Base-by-base conservation (phyloP, 2,888 invertebrate species). In the Trichogramma evanescens region DNA sequence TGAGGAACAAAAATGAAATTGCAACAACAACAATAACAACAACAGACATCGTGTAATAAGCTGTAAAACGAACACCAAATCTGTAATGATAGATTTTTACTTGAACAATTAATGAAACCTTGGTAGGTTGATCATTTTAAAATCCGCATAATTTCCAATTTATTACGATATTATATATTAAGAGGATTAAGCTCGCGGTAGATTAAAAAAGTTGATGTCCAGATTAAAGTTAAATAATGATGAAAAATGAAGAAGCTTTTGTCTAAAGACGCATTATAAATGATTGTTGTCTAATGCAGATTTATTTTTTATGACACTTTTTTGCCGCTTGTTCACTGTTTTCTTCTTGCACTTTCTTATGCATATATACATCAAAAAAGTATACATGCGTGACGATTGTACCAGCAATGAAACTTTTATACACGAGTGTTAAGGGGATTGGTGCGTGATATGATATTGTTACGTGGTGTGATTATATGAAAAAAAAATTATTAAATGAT, bases 41-140 rank as follows among this genome's bases (percentile, higher is more conserved):
- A 26, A 38, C 4, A 6, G 7, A 7, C 45, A 9, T 58, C 10
- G 40, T 13, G 26, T 38, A 38, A 48, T 7, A 43, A 10, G 8
- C 76, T 76, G 76, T 76, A 76, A 75, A 26, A 69, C 73, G 74
- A 76, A 77, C 76, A 76, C 76, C 76, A 77, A 75, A 72, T 69
- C 67, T 72, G 71, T 75, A 75, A 74, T 67, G 63, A 69, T 72
- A 68, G 68, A 70, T 69, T 69, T 51, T 56, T 56, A 62, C 50
- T 26, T 26, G 26, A 26, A 26, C 3, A 26, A 26, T 26, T 26
- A 26, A 26, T 26, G 13, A 26, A 26, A 26, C 26, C 26, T 26
- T 26, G 26, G 52, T 55, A 59, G 52, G 62, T 57, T 64, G 56
- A 64, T 48, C 45, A 61, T 61, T 59, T 59, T 26, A 3, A 26